Base-by-base conservation (phyloP, 2,113 vertebrate genomes). In the Siniperca chuatsi region DNA sequence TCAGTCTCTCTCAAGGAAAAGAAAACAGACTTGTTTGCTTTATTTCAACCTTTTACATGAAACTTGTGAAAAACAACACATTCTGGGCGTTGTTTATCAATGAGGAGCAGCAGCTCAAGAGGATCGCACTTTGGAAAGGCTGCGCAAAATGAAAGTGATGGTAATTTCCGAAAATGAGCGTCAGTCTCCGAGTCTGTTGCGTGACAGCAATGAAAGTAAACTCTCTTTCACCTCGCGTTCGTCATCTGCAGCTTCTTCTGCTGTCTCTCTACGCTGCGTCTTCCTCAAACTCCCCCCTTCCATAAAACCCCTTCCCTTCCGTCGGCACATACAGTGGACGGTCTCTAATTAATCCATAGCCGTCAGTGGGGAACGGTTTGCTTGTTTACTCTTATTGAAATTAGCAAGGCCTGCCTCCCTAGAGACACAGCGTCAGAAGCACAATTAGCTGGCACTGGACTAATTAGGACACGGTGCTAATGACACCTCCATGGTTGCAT, bases 311-410 rank as follows among this genome's bases (percentile, higher is more conserved):
- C 20, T 11, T 68, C 54, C 61, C 54, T 81, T 87, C 76, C 78
- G 74, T 88, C 42, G 66, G 57, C 79, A 70, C 76, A 66, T 77
- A 84, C 79, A 33, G 58, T 25, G 79, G 91, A 90, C 85, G 83
- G 83, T 84, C 92, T 90, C 91, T 94, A 95, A 95, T 95, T 95
- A 96, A 94, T 93, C 92, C 83, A 44, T 89, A 54, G 82, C 84
- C 85, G 78, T 93, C 92, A 91, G 90, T 78, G 82, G 93, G 91
- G 94, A 93, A 86, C 76, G 75, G 77, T 93, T 92, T 92, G 92
- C 95, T 94, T 95, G 95, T 96, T 96, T 96, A 95, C 92, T 88
- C 95, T 93, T 94, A 95, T 96, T 95, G 93, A 94, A 96, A 96
- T 95, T 94, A 95, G 93, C 90, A 82, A 79, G 85, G 76, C 90